Evolutionary conservation across 2,797 vertebrate genomes (phyloP), one percentile per base, ranked within the genome.

Genomic region (Cebuella pygmaea): DNA sequence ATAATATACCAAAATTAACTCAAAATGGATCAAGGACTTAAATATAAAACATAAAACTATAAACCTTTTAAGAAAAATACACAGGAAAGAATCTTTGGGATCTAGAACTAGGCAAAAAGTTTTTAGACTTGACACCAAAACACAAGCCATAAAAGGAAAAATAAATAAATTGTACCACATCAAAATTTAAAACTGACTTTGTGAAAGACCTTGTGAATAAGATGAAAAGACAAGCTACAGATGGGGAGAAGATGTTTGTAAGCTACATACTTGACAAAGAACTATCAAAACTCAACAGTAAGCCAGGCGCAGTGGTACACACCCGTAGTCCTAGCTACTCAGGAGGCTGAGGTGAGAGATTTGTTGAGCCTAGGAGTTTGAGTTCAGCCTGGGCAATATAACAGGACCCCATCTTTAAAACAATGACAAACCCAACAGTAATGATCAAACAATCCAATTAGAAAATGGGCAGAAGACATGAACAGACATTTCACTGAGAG

Each of bases 111-210:
- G 24, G n/a, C 20, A 75, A 96, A 85, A 88, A 44, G n/a, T 33
- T 85, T 88, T 96, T 61, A 80, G 20, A 84, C 27, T 61, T 87
- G 52, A 96, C 14, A 78, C 4, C 64, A 27, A 90, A 88, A 85
- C 30, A 48, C 30, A 92, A 96, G 17, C 17, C 33, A 70, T 19
- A 59, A 90, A 92, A 88, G 13, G 57, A 95, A 96, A 90, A 83
- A 30, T 19, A 72, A 61, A 20, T 48, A 84, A 93, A 5, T 3
- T 89, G 61, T 7, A 22, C 19, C 57, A 76, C 17, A 46, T 76
- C 11, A 30, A 61, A 95, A 74, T 83, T 30, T 57, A 94, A 93
- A 80, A 55, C 13, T 6, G 67, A 11, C 24, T 70, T 13, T 84
- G 19, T 67, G 44, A 50, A 92, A 79, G 84, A 48, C 41, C 10